Conservation (phyloP, 2,113 vertebrate species). For the Dipodomys merriami region DNA sequence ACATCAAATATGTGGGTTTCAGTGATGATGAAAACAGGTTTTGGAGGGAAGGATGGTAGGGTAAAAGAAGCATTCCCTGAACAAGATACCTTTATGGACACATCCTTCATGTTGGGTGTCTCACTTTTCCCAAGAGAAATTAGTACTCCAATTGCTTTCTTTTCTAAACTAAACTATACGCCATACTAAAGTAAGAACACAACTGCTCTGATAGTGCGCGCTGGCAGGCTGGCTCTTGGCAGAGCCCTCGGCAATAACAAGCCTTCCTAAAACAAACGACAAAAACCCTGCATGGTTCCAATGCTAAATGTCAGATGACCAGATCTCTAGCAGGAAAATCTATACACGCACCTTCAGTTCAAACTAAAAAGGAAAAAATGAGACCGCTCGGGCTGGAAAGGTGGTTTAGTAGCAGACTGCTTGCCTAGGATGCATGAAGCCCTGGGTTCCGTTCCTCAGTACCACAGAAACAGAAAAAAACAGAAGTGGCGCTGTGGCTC, state of each 20-base stretch:
- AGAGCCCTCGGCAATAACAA: neutral
- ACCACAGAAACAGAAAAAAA: no score
- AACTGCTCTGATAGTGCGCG: neutral
- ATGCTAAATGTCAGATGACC: neutral
- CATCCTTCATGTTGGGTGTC: neutral
- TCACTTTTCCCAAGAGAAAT: neutral
- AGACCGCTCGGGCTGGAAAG: no score
- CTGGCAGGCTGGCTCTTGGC: neutral
- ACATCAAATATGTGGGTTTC: neutral
- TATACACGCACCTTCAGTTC: neutral
- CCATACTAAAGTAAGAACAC: neutral
- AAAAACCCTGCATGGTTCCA: neutral
- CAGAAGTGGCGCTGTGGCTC: no score
- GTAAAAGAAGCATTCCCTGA: neutral
- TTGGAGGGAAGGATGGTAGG: neutral
- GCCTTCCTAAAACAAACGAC: neutral
- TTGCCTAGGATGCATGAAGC: no score
- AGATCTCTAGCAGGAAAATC: conserved; percentile 6
- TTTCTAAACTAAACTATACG: neutral
- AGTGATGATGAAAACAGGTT: neutral
- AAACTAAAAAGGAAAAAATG: conserved; percentile 14
- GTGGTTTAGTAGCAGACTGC: no score
- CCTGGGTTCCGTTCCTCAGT: no score
- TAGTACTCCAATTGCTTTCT: neutral
- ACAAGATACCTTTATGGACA: neutral